Percentiles rank a stretch among this genome's conserved stretches.
Conservation (phyloP, 1,140 invertebrate genomes). For the Bombus polaris region DNA sequence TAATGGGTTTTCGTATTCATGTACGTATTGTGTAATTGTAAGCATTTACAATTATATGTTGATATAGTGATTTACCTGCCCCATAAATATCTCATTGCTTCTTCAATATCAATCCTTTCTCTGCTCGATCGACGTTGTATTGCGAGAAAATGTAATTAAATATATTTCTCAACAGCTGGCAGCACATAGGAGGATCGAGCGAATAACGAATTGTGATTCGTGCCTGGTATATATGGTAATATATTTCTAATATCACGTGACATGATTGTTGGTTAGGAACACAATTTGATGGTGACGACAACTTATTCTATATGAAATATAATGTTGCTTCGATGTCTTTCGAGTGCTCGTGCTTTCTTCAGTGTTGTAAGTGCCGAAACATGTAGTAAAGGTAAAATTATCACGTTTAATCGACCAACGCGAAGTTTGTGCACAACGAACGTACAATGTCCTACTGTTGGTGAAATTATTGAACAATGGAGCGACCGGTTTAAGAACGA, state of each 20-base stretch:
- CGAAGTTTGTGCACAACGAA: constrained; percentile 2
- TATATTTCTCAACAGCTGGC: constrained; percentile 47
- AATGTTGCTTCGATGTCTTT: constrained; percentile 55
- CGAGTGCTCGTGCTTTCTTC: background rate
- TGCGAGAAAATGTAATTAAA: constrained; percentile 24
- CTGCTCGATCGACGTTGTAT: constrained; percentile 12
- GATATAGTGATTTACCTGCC: background rate
- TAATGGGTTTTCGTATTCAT: background rate
- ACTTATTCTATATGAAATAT: constrained; percentile 3
- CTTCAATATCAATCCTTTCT: background rate
- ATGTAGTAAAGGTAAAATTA: background rate
- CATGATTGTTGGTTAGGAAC: background rate
- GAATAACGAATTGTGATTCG: background rate
- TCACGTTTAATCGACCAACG: background rate
- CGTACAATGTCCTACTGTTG: constrained; percentile 40
- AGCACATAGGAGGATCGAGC: constrained; percentile 21
- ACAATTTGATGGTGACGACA: background rate
- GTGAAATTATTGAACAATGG: constrained; percentile 71
- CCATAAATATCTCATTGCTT: background rate
- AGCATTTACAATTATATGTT: background rate
- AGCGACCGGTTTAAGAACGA: constrained; percentile 73
- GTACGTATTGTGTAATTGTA: background rate
- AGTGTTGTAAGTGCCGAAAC: background rate
- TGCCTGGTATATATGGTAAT: too few species aligned
- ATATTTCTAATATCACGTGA: background rate